Percentiles rank a stretch among this genome's conserved stretches.
Evolutionary conservation across 1,140 invertebrate species (phyloP).

Genomic region (Maniola jurtina): DNA sequence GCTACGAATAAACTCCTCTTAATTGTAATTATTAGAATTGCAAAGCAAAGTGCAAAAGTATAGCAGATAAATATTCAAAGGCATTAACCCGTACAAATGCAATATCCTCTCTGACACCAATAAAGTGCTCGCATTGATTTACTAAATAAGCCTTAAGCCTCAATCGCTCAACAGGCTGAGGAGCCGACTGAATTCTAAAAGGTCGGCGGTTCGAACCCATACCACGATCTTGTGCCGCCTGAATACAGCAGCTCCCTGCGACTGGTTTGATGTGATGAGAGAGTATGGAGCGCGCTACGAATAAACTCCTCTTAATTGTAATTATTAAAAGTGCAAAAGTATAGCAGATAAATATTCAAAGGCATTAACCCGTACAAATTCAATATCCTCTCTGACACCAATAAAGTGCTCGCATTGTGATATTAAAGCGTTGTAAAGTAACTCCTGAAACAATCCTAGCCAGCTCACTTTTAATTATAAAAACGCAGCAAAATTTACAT

Average conservation of each 20-base stretch:
- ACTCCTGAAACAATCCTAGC: neutral
- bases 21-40: too few species aligned
- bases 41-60: neutral
- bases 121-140: neutral
- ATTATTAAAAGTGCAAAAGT: neutral
- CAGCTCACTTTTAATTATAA: slow-evolving; percentile 15
- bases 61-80: neutral
- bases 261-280: too few species aligned
- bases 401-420: neutral
- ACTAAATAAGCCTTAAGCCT: too few species aligned
- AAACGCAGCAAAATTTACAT: slow-evolving; percentile 15
- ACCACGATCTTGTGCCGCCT: too few species aligned
- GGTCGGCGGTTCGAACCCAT: too few species aligned
- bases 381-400: slow-evolving; percentile 1
- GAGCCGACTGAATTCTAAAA: too few species aligned
- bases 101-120: slow-evolving; percentile 3
- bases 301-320: too few species aligned
- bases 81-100: neutral
- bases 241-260: too few species aligned
- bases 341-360: neutral
- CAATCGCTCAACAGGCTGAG: too few species aligned
- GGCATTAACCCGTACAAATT: neutral
- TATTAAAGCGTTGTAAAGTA: slow-evolving; percentile 8
- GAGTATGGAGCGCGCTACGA: too few species aligned
- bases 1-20: too few species aligned